Conservation (phyloP, 2,888 invertebrate species). For the Subacronicta megacephala region DNA sequence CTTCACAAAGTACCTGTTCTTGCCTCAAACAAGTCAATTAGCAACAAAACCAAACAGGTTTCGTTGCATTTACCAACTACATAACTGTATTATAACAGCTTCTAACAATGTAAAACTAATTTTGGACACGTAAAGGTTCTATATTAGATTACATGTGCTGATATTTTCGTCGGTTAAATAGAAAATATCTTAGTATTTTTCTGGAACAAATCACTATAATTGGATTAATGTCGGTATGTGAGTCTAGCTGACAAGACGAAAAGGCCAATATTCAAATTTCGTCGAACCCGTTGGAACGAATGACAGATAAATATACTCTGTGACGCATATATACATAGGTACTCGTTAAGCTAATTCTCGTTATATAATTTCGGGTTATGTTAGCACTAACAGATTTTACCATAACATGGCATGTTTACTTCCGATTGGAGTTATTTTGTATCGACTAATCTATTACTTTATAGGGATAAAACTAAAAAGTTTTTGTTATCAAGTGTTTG, state of each 20-base stretch:
- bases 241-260: constrained; percentile 28
- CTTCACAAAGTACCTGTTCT: constrained; percentile 28
- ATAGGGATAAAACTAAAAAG: background rate
- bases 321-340: constrained; percentile 4
- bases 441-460: too few species aligned
- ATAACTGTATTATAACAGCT: constrained; percentile 43
- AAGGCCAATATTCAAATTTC: constrained; percentile 47
- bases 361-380: constrained; percentile 9
- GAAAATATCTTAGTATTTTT: constrained; percentile 36
- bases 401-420: background rate
- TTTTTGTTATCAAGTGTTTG: background rate
- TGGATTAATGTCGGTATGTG: constrained; percentile 32
- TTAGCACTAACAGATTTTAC: constrained; percentile 10
- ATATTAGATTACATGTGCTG: constrained; percentile 43
- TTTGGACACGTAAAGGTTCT: constrained; percentile 39
- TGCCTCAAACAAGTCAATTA: constrained; percentile 45
- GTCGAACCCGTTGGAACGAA: constrained; percentile 33
- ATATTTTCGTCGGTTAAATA: constrained; percentile 23
- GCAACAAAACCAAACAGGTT: constrained; percentile 39
- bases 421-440: too few species aligned
- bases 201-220: constrained; percentile 43
- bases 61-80: constrained; percentile 43
- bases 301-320: constrained; percentile 24
- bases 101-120: constrained; percentile 50
- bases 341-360: background rate